Conservation (phyloP, 2,888 invertebrate species). For the Acanthosoma haemorrhoidale region DNA sequence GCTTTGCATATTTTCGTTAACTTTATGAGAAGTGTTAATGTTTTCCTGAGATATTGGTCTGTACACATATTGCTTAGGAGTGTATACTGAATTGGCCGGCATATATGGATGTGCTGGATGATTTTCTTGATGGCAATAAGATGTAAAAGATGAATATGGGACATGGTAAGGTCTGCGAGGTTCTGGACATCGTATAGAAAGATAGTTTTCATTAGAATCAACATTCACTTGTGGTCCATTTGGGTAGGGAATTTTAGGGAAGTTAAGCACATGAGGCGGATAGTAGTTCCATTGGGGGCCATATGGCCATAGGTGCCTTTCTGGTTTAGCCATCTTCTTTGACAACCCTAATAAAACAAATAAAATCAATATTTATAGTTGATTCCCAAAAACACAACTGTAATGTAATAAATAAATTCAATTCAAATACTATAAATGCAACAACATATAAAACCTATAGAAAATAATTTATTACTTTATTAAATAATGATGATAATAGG, state of each 20-base stretch:
- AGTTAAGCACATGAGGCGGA: slow-evolving; percentile 14
- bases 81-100: background rate
- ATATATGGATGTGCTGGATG: slow-evolving; percentile 3
- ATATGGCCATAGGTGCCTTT: slow-evolving; percentile 18
- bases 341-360: slow-evolving; percentile 8
- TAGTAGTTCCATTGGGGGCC: slow-evolving; percentile 21
- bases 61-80: slow-evolving; percentile 14
- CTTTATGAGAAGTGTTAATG: background rate
- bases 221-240: slow-evolving; percentile 11
- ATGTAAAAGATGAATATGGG: slow-evolving; percentile 1
- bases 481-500: too few relatives aligned
- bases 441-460: too few relatives aligned
- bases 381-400: background rate
- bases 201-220: slow-evolving; percentile 14
- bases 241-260: slow-evolving; percentile 11
- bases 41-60: slow-evolving; percentile 13
- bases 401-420: background rate
- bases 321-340: slow-evolving; percentile 24
- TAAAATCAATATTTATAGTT: background rate
- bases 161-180: slow-evolving; percentile 20
- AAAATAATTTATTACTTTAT: too few relatives aligned
- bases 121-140: slow-evolving; percentile 12
- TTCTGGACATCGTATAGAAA: slow-evolving; percentile 7
- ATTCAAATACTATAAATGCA: too few relatives aligned
- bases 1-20: slow-evolving; percentile 9